Base-by-base conservation (phyloP, 2,797 vertebrate species). In the Synanceia verrucosa region DNA sequence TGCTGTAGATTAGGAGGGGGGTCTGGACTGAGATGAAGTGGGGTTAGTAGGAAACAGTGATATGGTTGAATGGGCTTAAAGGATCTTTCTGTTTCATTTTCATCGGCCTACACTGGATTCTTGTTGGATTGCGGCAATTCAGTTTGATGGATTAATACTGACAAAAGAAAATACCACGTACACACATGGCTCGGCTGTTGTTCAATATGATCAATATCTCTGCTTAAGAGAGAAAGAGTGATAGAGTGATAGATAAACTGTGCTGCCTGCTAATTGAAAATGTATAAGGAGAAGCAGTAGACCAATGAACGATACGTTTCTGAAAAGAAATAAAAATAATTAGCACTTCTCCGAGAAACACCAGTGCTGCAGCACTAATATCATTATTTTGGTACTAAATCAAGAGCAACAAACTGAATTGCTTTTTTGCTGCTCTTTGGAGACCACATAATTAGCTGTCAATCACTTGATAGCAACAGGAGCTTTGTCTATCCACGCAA, bases 1-100 rank as follows among this genome's bases (percentile, higher is more conserved):
- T 74, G 31, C 70, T 37, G 50, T 8, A 70, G 75, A 84, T 88
- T 86, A 86, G 10, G 26, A 18, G 18, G 39, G 11, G 60, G 51
- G 28, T 18, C 47, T 78, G 52, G 79, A 55, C 41, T 13, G 67
- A 81, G 76, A 83, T 80, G 67, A 79, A 83, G 73, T 63, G 71
- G 63, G 63, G 73, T 86, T 82, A 77, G 70, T 19, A 51, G 65
- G 76, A 79, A 80, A 82, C 56, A 77, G 56, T 61, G 73, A 83
- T 78, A 75, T 67, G 65, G 84, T 47, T 84, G 75, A 73, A 85
- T 62, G 65, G 74, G 65, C 80, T 88, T 85, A 71, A 84, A 69
- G 74, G 64, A 84, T 82, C 63, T 76, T 46, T 73, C 34, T 68
- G 70, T 90, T 86, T 88, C 77, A 83, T 88, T 85, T 79, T 43